Percentiles rank a stretch among this genome's conserved stretches.
Conservation (phyloP, 2,888 invertebrate genomes). For the Chorisops tibialis region DNA sequence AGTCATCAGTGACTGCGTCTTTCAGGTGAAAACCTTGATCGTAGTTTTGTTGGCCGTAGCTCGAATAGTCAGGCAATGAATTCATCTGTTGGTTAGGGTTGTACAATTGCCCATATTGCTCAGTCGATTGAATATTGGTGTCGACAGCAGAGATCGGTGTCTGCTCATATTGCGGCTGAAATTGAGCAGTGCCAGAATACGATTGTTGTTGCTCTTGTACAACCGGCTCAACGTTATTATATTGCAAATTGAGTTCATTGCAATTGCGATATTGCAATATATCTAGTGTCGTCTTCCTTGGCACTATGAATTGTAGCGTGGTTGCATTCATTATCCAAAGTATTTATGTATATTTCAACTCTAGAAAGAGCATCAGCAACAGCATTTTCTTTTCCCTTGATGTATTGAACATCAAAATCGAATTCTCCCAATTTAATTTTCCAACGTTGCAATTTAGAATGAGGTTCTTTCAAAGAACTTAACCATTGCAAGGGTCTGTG, state of each 20-base stretch:
- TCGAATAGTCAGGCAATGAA: conserved; percentile 7
- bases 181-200: conserved; percentile 20
- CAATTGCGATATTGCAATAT: no score
- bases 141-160: conserved; percentile 13
- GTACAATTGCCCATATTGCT: conserved; percentile 27
- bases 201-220: conserved; percentile 34
- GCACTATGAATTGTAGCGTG: background rate
- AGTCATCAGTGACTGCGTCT: no score
- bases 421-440: no score
- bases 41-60: conserved; percentile 7
- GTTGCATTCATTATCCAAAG: no score
- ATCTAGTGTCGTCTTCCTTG: no score
- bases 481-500: no score
- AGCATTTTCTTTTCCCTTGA: no score
- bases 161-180: conserved; percentile 33
- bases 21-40: no score
- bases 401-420: no score
- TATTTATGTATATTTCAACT: no score
- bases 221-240: conserved; percentile 35
- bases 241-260: conserved; percentile 48
- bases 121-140: conserved; percentile 3
- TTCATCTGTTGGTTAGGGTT: conserved; percentile 20
- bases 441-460: no score
- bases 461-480: conserved; percentile 37
- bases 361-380: no score